Evolutionary conservation across 2,797 vertebrate genomes (phyloP).

Genomic region (Diglossa cyanea): DNA sequence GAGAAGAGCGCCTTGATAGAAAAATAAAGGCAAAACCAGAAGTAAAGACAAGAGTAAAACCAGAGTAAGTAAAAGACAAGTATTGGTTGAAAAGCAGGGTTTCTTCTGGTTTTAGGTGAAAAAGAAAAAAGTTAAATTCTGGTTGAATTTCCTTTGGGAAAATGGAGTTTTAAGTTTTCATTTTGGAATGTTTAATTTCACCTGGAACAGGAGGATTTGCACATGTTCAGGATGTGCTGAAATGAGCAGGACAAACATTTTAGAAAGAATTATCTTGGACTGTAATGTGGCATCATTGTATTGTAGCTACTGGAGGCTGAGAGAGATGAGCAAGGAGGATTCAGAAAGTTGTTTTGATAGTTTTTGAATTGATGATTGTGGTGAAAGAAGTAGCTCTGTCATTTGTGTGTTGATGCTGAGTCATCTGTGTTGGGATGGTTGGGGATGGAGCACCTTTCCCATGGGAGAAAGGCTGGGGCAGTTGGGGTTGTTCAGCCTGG

Average conservation of each 20-base stretch:
- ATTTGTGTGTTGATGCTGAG: background rate
- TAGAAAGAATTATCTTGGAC: background rate
- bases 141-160: background rate
- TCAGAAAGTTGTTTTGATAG: background rate
- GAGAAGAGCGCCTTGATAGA: background rate
- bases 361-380: background rate
- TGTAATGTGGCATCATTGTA: background rate
- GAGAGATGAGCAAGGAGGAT: background rate
- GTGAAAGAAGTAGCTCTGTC: background rate
- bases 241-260: background rate
- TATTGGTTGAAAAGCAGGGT: background rate
- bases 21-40: background rate
- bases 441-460: background rate
- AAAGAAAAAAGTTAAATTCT: background rate
- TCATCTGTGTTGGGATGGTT: background rate
- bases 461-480: background rate
- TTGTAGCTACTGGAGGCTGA: background rate
- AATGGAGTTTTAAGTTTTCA: background rate
- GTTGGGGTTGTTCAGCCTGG: background rate
- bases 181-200: background rate
- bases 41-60: background rate
- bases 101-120: background rate
- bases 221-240: background rate
- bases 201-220: background rate
- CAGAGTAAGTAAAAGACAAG: background rate